Percentiles rank a stretch among this genome's conserved stretches.
These are phyloP conservation scores for Florisuga fusca DNA, from an alignment of 2,797 vertebrate genomes.

Conservation along the genomic window DNA sequence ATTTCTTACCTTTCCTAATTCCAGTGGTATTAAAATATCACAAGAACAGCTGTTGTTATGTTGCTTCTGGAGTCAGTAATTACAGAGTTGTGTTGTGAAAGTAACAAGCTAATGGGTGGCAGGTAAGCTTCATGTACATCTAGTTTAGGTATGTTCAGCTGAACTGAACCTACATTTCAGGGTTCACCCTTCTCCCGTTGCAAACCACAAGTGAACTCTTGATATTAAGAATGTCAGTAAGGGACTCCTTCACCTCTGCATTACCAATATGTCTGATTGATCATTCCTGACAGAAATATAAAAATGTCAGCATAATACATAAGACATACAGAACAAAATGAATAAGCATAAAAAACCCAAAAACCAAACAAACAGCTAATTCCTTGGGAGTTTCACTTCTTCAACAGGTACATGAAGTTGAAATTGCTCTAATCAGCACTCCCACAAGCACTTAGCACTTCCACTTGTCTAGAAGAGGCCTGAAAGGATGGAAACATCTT, in stretches of 20 bases:
- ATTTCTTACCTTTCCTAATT: conserved; percentile 34
- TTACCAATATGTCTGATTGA: conserved; percentile 35
- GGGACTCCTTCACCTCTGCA: conserved; percentile 5
- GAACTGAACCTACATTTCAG: conserved; percentile 1
- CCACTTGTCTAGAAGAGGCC: not conserved
- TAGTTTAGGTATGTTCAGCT: not conserved
- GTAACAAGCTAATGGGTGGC: not conserved
- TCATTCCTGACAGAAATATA: conserved; percentile 32
- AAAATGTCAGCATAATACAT: conserved; percentile 24
- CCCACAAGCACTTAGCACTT: conserved; percentile 3
- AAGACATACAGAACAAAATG: not conserved
- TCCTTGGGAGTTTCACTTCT: not conserved
- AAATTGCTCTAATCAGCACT: conserved; percentile 49
- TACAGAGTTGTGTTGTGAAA: not conserved
- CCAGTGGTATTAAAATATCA: conserved; percentile 46
- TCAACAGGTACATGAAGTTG: conserved; percentile 38
- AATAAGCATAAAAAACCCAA: no score
- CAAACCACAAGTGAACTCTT: conserved; percentile 4
- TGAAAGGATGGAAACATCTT: not conserved
- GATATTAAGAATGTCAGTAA: not conserved
- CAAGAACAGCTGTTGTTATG: conserved; percentile 50
- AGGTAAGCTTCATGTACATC: not conserved
- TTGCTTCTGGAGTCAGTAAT: conserved; percentile 2
- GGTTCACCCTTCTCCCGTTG: not conserved
- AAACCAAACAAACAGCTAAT: conserved; percentile 20